Conservation (phyloP, 2,113 vertebrate species). For the Hippocampus guttulatus region DNA sequence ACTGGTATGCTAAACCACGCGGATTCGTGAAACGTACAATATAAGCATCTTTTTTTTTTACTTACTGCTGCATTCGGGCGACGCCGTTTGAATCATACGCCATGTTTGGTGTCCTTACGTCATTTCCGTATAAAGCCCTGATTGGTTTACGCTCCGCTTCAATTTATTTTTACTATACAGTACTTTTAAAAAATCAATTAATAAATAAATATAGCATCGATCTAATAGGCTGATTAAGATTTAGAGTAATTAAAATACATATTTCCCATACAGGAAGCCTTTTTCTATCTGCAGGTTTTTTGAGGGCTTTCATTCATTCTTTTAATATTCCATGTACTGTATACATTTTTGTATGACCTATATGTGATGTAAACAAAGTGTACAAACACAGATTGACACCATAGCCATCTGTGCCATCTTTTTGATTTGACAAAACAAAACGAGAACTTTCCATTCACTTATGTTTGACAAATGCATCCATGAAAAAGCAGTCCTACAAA, state of each 20-base stretch:
- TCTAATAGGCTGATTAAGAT: background rate
- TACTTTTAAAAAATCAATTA: background rate
- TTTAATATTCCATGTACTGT: background rate
- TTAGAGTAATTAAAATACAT: too few species aligned
- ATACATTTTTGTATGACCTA: background rate
- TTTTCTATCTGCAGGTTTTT: too few species aligned
- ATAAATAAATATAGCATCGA: background rate
- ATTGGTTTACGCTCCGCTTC: constrained; percentile 11
- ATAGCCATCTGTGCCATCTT: background rate
- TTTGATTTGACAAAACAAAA: constrained; percentile 66
- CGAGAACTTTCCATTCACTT: constrained; percentile 66
- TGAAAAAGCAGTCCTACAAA: constrained; percentile 77
- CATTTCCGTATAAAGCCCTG: background rate
- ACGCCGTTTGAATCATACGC: constrained; percentile 70
- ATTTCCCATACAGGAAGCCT: too few species aligned
- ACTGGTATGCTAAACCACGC: rapidly evolving
- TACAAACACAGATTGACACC: background rate
- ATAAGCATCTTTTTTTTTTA: background rate
- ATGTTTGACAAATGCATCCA: constrained; percentile 67
- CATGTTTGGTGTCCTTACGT: constrained; percentile 49
- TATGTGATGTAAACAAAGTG: background rate
- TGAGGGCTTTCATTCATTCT: background rate
- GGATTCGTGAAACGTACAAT: rapidly evolving
- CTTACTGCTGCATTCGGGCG: background rate
- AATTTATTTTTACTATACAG: background rate